Evolutionary conservation across 2,888 invertebrate species (phyloP).

Genomic region (Dendrolimus houi): DNA sequence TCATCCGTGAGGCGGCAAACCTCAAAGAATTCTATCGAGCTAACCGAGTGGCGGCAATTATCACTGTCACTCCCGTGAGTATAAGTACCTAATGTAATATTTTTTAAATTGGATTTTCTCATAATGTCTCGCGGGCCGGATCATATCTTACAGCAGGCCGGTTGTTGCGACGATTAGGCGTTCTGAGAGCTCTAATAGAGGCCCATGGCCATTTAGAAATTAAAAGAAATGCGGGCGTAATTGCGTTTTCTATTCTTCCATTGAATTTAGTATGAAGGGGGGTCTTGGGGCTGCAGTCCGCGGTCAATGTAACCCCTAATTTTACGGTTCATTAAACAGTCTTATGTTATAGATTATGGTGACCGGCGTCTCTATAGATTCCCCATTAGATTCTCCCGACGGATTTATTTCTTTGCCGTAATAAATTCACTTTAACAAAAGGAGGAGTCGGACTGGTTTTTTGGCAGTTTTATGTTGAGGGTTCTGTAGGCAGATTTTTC

Average conservation of each 20-base stretch:
- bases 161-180: no score
- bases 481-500: neutral
- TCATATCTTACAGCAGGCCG: no score
- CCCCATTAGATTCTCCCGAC: conserved; percentile 52
- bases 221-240: no score
- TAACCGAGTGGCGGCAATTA: no score
- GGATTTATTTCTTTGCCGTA: conserved; percentile 14
- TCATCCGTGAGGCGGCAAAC: no score
- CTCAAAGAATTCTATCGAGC: no score
- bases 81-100: no score
- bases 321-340: conserved; percentile 69
- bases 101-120: no score
- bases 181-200: no score
- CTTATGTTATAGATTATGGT: conserved; percentile 43
- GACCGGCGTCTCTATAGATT: conserved; percentile 64
- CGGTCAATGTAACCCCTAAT: conserved; percentile 61
- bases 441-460: conserved; percentile 15
- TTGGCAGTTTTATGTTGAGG: neutral
- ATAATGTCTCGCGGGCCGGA: no score
- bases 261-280: conserved; percentile 20
- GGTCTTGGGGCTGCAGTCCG: conserved; percentile 33
- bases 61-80: no score
- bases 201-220: no score
- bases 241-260: conserved; percentile 14
- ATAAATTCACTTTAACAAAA: conserved; percentile 43